Percentiles rank a stretch among this genome's conserved stretches.
phyloP scores from a whole-genome alignment of 37 sponge, comb jelly and placozoan genomes.

The Lycopodina hypogea region DNA sequence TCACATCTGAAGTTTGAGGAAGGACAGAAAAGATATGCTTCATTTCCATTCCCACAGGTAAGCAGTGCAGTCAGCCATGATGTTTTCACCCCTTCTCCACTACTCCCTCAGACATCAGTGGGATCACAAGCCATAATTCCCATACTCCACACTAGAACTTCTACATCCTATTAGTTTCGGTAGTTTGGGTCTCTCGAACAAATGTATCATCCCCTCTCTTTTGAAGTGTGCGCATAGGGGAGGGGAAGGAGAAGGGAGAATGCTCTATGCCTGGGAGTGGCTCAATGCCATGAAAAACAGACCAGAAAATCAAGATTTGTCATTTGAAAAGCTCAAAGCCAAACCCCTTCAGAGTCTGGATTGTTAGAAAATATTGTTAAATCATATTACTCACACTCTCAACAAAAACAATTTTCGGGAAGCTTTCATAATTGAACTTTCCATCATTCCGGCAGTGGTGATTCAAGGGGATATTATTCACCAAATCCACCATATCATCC shows the following conservation, averaged over 20 bases:
- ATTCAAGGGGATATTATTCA: too few species aligned
- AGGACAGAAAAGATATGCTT: constrained; percentile 22
- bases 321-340: neutral
- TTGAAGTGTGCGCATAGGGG: neutral
- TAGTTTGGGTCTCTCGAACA: constrained; percentile 7
- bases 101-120: neutral
- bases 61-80: neutral
- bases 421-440: too few species aligned
- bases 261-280: constrained; percentile 42
- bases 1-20: constrained; percentile 19
- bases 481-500: too few species aligned
- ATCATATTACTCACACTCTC: too few species aligned
- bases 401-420: too few species aligned
- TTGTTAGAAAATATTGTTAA: too few species aligned
- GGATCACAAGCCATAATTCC: neutral
- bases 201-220: neutral
- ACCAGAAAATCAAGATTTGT: neutral
- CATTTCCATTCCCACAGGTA: neutral
- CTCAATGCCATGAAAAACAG: constrained; percentile 5
- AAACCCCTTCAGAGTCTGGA: neutral
- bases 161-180: neutral
- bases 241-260: constrained; percentile 20
- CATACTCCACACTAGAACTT: neutral
- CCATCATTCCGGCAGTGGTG: too few species aligned
- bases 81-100: neutral